These are phyloP conservation scores for Palythoa caribaeorum DNA, from an alignment of 92 coral and sea anemone genomes.

Conservation along the genomic window DNA sequence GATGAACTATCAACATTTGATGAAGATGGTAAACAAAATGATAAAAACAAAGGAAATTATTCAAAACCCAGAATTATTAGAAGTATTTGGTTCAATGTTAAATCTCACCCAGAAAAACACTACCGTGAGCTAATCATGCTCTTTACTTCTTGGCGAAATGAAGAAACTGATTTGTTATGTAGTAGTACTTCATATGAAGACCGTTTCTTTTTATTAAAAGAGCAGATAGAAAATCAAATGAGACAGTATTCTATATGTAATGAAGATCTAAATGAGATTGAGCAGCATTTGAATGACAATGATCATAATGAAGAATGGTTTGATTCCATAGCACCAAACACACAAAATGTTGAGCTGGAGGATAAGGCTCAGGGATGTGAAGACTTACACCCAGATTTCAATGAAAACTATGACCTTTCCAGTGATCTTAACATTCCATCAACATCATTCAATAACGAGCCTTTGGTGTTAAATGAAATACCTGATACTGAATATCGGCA, in stretches of 20 bases:
- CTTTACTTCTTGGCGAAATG: constrained; percentile 5
- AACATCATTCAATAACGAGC: constrained; percentile 2
- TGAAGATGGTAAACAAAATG: not conserved
- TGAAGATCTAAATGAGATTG: constrained; percentile 13
- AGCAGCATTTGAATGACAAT: constrained; percentile 1
- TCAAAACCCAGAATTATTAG: constrained; percentile 45
- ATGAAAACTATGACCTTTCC: constrained; percentile 15
- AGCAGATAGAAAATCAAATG: constrained; percentile 32
- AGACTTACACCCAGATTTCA: constrained; percentile 15
- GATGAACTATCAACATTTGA: constrained; percentile 1
- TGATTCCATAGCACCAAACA: constrained; percentile 37
- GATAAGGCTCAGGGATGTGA: not conserved
- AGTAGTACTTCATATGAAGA: not conserved
- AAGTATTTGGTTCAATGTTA: constrained; percentile 36
- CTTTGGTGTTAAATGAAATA: constrained; percentile 46
- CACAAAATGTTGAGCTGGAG: constrained; percentile 22
- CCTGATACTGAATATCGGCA: constrained; percentile 54
- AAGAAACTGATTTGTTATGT: constrained; percentile 2
- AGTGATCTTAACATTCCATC: not conserved
- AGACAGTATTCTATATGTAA: constrained; percentile 29
- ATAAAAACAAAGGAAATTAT: not conserved
- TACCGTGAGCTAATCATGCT: constrained; percentile 7
- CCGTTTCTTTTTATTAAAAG: constrained; percentile 13
- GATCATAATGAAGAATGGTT: constrained; percentile 4
- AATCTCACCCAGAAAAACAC: constrained; percentile 15